phyloP scores from a whole-genome alignment of 2,113 vertebrate species.

The Pedetes capensis region DNA sequence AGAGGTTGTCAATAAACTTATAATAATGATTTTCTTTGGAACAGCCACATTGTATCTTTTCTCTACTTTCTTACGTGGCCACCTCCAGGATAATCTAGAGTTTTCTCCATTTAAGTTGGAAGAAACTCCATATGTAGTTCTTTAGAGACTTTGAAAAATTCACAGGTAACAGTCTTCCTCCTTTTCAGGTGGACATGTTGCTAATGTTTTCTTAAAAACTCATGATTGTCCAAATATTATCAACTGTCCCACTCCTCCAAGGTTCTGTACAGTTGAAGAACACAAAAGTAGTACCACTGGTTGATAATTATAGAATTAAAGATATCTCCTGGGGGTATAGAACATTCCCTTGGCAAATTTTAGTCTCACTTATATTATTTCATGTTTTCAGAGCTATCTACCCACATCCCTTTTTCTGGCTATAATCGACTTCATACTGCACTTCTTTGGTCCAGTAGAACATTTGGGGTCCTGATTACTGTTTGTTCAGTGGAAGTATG shows the following conservation, averaged over 20 bases:
- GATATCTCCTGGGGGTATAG: neutral
- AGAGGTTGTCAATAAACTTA: conserved; percentile 37
- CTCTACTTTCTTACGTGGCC: neutral
- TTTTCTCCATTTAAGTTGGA: conserved; percentile 20
- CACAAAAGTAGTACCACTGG: neutral
- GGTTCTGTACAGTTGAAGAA: neutral
- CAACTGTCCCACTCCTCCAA: neutral
- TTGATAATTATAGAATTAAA: neutral
- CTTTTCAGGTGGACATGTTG: neutral
- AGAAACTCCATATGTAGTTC: neutral
- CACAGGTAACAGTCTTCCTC: neutral
- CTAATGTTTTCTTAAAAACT: conserved; percentile 1
- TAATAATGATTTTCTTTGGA: conserved; percentile 24
- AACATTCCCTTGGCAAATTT: neutral
- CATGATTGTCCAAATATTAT: neutral
- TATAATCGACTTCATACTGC: neutral
- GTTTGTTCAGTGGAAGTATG: neutral
- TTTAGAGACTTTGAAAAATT: conserved; percentile 24
- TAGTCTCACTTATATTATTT: neutral
- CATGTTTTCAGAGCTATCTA: neutral
- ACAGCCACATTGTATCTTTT: neutral
- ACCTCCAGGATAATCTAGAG: neutral
- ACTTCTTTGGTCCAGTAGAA: neutral
- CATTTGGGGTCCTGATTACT: neutral
- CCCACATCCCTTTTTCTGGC: neutral